Evolutionary conservation across 1,140 invertebrate genomes (phyloP).

Genomic region (Coptotermes formosanus): DNA sequence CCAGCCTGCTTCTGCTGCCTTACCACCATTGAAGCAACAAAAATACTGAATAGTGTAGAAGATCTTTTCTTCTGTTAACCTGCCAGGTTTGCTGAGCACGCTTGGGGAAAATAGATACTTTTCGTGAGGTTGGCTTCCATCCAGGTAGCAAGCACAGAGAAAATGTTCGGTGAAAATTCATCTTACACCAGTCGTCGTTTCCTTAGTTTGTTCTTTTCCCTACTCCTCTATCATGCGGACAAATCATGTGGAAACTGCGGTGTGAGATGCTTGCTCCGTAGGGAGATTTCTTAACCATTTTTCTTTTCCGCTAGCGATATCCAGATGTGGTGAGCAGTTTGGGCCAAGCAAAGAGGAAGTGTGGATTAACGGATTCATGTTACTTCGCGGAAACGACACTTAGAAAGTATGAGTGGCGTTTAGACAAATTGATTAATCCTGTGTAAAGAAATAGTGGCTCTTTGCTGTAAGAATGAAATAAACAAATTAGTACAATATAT

Average conservation of each 20-base stretch:
- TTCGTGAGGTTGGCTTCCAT: neutral
- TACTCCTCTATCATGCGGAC: neutral
- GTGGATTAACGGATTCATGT: neutral
- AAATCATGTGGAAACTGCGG: neutral
- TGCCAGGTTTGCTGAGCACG: neutral
- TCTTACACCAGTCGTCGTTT: neutral
- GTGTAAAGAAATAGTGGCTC: too few relatives aligned
- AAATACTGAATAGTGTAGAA: neutral
- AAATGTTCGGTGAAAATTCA: neutral
- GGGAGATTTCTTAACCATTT: slow-evolving; percentile 11
- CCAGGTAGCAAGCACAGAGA: neutral
- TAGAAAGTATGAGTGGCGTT: neutral
- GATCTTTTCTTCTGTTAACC: neutral
- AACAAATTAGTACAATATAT: too few relatives aligned
- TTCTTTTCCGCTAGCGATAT: neutral
- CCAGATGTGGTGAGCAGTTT: neutral
- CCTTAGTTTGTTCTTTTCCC: neutral
- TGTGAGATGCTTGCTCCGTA: neutral
- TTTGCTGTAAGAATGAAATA: too few relatives aligned
- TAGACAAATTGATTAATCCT: neutral
- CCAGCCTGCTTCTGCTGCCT: neutral
- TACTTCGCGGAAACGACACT: neutral
- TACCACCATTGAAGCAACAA: neutral
- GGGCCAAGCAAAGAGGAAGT: too few relatives aligned
- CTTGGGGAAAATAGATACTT: neutral